Percentiles rank a stretch among this genome's conserved stretches.
Evolutionary conservation across 2,113 vertebrate genomes (phyloP).

Genomic region (Lophius piscatorius): DNA sequence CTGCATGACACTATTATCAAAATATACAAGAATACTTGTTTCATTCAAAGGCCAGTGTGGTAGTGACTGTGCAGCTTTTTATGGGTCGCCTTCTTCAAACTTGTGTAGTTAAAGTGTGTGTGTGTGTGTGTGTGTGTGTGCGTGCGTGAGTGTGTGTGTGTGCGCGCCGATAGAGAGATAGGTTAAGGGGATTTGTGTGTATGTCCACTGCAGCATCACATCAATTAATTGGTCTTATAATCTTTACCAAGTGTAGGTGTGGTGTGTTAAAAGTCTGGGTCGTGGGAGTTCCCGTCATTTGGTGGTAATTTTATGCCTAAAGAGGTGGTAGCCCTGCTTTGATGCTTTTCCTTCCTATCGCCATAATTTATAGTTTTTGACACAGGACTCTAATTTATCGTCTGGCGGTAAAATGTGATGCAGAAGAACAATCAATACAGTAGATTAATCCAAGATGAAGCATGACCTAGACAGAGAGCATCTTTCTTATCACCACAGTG

Average conservation of each 20-base stretch:
- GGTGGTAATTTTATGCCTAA: slow-evolving; percentile 25
- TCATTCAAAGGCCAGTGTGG: slow-evolving; percentile 23
- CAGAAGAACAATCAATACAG: neutral
- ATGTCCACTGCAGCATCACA: slow-evolving; percentile 35
- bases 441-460: neutral
- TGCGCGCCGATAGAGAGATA: neutral
- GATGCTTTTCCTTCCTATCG: slow-evolving; percentile 41
- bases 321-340: slow-evolving; percentile 30
- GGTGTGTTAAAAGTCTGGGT: slow-evolving; percentile 24
- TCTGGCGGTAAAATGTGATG: neutral
- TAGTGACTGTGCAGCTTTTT: slow-evolving; percentile 26
- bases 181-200: slow-evolving; percentile 16
- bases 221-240: slow-evolving; percentile 58
- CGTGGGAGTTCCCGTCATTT: slow-evolving; percentile 42
- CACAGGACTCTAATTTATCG: neutral
- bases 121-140: slow-evolving; percentile 1
- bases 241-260: slow-evolving; percentile 62
- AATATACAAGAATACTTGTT: slow-evolving; percentile 52
- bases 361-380: slow-evolving; percentile 32
- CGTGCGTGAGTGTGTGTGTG: slow-evolving; percentile 2
- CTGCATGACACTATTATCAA: slow-evolving; percentile 49
- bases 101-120: neutral
- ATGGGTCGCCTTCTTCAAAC: slow-evolving; percentile 17
- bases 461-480: no score
- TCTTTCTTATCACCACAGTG: neutral